These are phyloP conservation scores for Sciurus vulgaris DNA, from an alignment of 2,797 vertebrate genomes.

Conservation along the genomic window DNA sequence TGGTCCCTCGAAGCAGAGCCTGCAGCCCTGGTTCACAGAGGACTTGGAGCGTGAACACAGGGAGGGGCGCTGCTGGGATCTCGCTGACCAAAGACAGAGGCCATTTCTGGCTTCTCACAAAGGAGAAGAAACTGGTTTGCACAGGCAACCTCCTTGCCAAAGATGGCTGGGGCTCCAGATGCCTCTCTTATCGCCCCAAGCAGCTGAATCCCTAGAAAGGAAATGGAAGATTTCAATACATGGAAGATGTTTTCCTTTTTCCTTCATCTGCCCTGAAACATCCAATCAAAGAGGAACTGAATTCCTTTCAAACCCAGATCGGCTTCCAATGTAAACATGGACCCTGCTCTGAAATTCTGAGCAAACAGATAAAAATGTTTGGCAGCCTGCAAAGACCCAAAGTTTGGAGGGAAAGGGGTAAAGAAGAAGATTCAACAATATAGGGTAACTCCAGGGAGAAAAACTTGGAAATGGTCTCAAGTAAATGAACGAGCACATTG, in stretches of 20 bases:
- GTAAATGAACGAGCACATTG: background rate
- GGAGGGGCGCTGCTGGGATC: background rate
- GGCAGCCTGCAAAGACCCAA: background rate
- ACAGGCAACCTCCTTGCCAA: background rate
- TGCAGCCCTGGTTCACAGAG: background rate
- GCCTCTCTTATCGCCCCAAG: conserved; percentile 67
- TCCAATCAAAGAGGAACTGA: conserved; percentile 32
- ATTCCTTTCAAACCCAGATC: background rate
- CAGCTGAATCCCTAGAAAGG: conserved; percentile 45
- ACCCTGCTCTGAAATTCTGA: background rate
- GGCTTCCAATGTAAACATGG: background rate
- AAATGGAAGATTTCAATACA: conserved; percentile 50
- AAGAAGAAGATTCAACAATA: background rate
- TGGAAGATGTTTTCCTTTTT: conserved; percentile 1
- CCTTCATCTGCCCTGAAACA: conserved; percentile 57
- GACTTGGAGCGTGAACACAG: background rate
- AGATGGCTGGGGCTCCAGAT: background rate
- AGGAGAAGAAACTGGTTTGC: background rate
- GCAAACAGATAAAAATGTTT: background rate
- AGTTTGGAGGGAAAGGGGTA: background rate
- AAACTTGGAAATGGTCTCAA: background rate
- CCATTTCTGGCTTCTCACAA: conserved; percentile 19
- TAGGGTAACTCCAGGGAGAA: background rate
- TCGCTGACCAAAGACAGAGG: background rate
- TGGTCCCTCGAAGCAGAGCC: background rate